phyloP scores from a whole-genome alignment of 2,797 vertebrate genomes.

The Schizopygopsis pylzovi region DNA sequence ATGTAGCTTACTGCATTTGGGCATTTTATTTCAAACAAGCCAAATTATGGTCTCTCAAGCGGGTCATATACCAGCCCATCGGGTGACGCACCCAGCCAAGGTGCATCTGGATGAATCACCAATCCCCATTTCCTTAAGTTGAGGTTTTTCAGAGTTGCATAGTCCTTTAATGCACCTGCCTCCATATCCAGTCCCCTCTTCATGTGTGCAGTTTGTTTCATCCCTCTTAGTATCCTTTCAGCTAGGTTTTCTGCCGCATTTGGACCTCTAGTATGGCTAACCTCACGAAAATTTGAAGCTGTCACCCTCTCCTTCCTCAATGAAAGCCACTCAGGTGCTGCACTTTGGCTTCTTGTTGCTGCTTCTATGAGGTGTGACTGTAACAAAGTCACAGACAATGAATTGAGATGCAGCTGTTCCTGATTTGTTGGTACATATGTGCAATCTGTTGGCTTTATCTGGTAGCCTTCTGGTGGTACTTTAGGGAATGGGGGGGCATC shows the following conservation, averaged over 20 bases:
- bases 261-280: constrained; percentile 20
- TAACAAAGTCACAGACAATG: neutral
- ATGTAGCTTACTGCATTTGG: constrained; percentile 32
- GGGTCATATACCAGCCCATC: constrained; percentile 39
- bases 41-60: constrained; percentile 28
- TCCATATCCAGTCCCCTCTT: constrained; percentile 13
- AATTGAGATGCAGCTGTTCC: neutral
- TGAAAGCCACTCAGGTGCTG: constrained; percentile 18
- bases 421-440: neutral
- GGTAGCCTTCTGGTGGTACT: neutral
- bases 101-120: constrained; percentile 1
- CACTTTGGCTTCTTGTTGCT: neutral
- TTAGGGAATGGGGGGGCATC: neutral
- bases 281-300: constrained; percentile 20
- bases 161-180: neutral
- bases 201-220: constrained; percentile 27
- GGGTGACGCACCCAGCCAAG: neutral
- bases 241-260: constrained; percentile 42
- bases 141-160: neutral
- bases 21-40: constrained; percentile 37
- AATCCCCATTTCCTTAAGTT: neutral
- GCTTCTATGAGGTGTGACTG: neutral
- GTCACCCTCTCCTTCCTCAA: constrained; percentile 26
- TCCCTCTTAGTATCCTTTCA: constrained; percentile 20
- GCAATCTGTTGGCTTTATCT: neutral